These are phyloP conservation scores for Cavia porcellus DNA, from an alignment of 2,113 vertebrate species.

Conservation along the genomic window DNA sequence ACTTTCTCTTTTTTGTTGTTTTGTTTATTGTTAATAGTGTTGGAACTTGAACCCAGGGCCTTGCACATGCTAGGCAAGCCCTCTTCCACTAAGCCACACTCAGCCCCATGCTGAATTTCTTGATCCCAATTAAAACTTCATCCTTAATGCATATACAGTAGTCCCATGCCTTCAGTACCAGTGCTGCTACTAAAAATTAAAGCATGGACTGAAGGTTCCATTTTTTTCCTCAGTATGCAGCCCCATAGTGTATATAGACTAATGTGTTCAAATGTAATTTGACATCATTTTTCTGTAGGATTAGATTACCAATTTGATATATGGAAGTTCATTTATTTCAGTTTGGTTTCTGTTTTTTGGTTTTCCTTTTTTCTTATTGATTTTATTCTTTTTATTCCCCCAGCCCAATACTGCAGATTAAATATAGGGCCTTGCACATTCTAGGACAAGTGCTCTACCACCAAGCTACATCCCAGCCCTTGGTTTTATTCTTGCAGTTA, in stretches of 20 bases:
- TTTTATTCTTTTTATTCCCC: neutral
- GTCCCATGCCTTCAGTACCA: neutral
- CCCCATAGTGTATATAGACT: neutral
- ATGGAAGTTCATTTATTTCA: neutral
- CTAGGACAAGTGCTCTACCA: neutral
- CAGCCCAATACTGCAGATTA: neutral
- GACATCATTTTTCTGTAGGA: slow-evolving; percentile 6
- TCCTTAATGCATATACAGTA: neutral
- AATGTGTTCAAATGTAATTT: neutral
- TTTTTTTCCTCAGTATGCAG: neutral
- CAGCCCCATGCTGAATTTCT: neutral
- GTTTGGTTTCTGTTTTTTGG: neutral
- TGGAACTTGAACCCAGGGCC: neutral
- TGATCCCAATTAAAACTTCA: slow-evolving; percentile 31
- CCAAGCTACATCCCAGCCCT: neutral
- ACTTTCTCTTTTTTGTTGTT: neutral
- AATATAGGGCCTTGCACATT: neutral
- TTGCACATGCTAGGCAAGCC: neutral
- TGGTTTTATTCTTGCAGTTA: slow-evolving; percentile 19
- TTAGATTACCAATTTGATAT: neutral
- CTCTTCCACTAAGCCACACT: neutral
- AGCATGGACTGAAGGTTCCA: neutral
- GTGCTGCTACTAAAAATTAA: slow-evolving; percentile 38
- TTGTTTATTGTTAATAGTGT: neutral
- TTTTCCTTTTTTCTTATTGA: neutral